Percentiles rank a stretch among this genome's conserved stretches.
phyloP scores from a whole-genome alignment of 2,888 invertebrate species.

The Drosophila meridiana region DNA sequence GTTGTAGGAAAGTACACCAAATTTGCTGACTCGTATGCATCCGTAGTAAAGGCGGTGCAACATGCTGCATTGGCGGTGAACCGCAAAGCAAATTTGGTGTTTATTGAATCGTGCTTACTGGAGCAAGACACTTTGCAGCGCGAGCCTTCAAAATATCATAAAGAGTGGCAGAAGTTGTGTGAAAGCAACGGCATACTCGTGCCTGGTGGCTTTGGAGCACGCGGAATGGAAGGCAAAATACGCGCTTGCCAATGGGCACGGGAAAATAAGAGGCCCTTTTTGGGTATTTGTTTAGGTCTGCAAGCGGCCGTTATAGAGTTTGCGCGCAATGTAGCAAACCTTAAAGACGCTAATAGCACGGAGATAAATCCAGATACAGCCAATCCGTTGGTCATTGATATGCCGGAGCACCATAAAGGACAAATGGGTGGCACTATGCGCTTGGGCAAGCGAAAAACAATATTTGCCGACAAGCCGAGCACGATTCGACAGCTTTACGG shows the following conservation, averaged over 20 bases:
- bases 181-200: constrained; percentile 96
- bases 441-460: constrained; percentile 95
- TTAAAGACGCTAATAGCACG: constrained; percentile 93
- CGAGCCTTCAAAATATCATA: constrained; percentile 94
- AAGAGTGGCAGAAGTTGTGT: constrained; percentile 97
- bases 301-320: constrained; percentile 99
- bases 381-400: constrained; percentile 96
- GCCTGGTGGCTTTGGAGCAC: constrained; percentile 98
- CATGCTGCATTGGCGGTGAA: constrained; percentile 96
- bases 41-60: constrained; percentile 96
- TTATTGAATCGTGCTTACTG: constrained; percentile 95
- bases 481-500: constrained; percentile 91
- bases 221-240: constrained; percentile 98
- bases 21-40: constrained; percentile 98
- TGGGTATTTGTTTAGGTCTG: constrained; percentile 98
- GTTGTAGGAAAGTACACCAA: constrained; percentile 99
- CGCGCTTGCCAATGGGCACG: constrained; percentile 97
- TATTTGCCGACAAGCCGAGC: constrained; percentile 88
- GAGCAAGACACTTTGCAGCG: constrained; percentile 90
- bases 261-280: constrained; percentile 93
- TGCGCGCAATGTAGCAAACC: constrained; percentile 92
- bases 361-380: constrained; percentile 92
- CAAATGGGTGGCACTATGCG: constrained; percentile 99
- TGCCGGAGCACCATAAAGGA: constrained; percentile 98
- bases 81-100: constrained; percentile 93